Evolutionary conservation across 2,113 vertebrate species (phyloP), one percentile per base, ranked within the genome.

Genomic region (Xiphias gladius): DNA sequence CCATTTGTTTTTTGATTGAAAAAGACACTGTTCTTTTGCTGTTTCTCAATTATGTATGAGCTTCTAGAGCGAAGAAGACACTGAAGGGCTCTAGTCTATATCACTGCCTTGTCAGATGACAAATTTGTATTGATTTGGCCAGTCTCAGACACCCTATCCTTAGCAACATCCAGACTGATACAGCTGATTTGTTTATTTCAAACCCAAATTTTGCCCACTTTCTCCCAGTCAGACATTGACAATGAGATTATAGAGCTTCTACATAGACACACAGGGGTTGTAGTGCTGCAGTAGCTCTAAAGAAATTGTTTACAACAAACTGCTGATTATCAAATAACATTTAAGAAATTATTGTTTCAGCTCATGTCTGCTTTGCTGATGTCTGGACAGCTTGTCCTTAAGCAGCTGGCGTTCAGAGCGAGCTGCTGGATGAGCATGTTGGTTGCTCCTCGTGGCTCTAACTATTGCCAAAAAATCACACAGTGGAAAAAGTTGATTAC

Each of bases 381-480:
- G 35, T 61, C 30, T 65, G 28, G 52, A 69, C 66, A 59, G 59
- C 39, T 39, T 70, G 16, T 64, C 69, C 7, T 75, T 78, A 35
- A 48, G 72, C 76, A 46, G 55, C 59, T 76, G 71, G 57, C 75
- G 69, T 84, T 84, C 69, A 57, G 37, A 71, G 19, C 41, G 54
- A 54, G 41, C 80, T 73, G 4, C 59, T 28, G 17, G 32, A 50
- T 55, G n/a, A n/a, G n/a, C n/a, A n/a, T n/a, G n/a, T n/a, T n/a
- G n/a, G n/a, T n/a, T n/a, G n/a, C n/a, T n/a, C n/a, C n/a, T n/a
- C n/a, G n/a, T n/a, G n/a, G n/a, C n/a, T n/a, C n/a, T n/a, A n/a
- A n/a, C n/a, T n/a, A n/a, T n/a, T n/a, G n/a, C n/a, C n/a, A n/a
- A n/a, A n/a, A n/a, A n/a, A n/a, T n/a, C n/a, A n/a, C n/a, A n/a